Evolutionary conservation across 1,140 invertebrate species (phyloP).

Genomic region (Caenorhabditis remanei): DNA sequence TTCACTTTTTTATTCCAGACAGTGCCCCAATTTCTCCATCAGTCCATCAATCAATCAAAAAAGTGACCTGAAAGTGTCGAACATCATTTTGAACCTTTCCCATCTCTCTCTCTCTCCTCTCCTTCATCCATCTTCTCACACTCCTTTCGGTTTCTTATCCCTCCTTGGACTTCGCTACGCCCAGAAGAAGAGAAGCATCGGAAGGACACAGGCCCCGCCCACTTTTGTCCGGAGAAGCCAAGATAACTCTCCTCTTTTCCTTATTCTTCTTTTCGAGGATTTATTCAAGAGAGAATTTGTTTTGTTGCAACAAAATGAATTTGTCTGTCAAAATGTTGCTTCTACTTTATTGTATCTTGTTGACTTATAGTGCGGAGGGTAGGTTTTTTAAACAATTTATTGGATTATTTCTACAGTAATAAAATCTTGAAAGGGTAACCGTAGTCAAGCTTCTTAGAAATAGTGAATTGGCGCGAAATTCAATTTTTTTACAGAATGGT

Average conservation of each 20-base stretch:
- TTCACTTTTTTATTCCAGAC: neutral
- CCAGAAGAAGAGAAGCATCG: neutral
- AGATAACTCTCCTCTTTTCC: neutral
- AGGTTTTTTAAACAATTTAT: neutral
- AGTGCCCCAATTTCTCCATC: neutral
- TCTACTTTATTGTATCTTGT: neutral
- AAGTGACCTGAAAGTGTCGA: neutral
- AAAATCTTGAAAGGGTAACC: too few relatives aligned
- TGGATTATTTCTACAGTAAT: neutral
- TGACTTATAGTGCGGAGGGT: conserved; percentile 14
- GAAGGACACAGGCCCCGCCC: neutral
- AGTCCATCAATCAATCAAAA: neutral
- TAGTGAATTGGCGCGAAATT: too few relatives aligned
- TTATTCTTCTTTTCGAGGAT: neutral
- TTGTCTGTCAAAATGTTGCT: conserved; percentile 28
- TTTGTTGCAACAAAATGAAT: conserved; percentile 20
- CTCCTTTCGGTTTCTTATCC: neutral
- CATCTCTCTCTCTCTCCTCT: neutral
- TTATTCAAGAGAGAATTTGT: neutral
- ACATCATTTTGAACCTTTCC: conserved; percentile 16
- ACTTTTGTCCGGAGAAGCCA: conserved; percentile 19
- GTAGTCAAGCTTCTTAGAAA: too few relatives aligned
- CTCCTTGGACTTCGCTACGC: neutral
- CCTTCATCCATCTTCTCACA: neutral
- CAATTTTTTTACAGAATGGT: too few relatives aligned